Evolutionary conservation across 2,113 vertebrate genomes (phyloP), one percentile per base, ranked within the genome.

Genomic region (Scopus umbretta): DNA sequence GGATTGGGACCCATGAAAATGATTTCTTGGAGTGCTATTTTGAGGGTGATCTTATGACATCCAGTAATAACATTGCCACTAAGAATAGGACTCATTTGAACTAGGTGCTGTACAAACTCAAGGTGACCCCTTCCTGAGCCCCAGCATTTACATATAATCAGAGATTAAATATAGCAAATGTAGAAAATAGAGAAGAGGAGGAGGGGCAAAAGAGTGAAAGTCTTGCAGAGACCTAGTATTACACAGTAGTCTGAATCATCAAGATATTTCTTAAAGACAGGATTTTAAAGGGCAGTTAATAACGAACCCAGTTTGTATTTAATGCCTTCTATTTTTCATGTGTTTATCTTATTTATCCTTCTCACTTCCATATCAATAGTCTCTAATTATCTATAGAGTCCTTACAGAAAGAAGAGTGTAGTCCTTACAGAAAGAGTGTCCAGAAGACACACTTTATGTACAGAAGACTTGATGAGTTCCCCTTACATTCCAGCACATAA

Each of bases 131-230:
- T 49, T 56, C 19, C 45, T 92, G 47, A 89, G 82, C 86, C 42
- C 56, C 59, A 80, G 81, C 79, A 70, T 87, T 94, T 95, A 92
- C 76, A 90, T 91, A 71, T 94, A 90, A 94, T 93, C 81, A 94
- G 81, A 76, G 89, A 88, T 94, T 96, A 96, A 94, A 96, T 92
- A 95, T 86, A 95, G 81, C 81, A 82, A 80, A 90, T 42, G 26
- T 50, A 50, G 73, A 94, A 89, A 93, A 87, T 8, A 70, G 61
- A 30, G 16, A 88, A 76, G 78, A 90, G 88, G 86, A 81, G 61
- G 74, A 89, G 70, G 66, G 43, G 80, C 63, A 55, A 40, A 92
- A 86, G 73, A 65, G 7, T 80, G 43, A 75, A 90, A 87, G 40
- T 78, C 71, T 81, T 80, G 53, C 78, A 78, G 78, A 80, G 50